Percentiles rank a stretch among this genome's conserved stretches.
These are phyloP conservation scores for Calidris pygmaea DNA, from an alignment of 2,113 vertebrate genomes.

Conservation along the genomic window DNA sequence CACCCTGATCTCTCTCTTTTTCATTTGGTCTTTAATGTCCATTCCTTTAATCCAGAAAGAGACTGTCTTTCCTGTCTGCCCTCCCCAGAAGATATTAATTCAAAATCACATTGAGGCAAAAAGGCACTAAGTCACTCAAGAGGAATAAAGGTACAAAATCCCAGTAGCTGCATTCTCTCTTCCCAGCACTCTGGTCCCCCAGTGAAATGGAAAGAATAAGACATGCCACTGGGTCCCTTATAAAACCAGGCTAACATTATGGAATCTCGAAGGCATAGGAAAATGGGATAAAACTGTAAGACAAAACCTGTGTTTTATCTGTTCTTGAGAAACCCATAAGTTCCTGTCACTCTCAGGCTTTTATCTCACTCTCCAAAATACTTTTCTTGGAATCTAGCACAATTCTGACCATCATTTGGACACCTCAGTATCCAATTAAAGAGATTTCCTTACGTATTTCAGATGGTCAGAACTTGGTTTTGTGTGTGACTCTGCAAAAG, in stretches of 20 bases:
- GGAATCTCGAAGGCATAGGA: not conserved
- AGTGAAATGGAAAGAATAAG: not conserved
- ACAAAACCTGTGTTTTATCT: not conserved
- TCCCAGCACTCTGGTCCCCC: not conserved
- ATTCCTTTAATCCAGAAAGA: not conserved
- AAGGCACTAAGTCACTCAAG: not conserved
- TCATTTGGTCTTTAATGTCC: not conserved
- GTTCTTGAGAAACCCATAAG: not conserved
- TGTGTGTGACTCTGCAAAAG: not conserved
- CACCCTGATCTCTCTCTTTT: not conserved
- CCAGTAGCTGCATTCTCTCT: not conserved
- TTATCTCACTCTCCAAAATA: not conserved
- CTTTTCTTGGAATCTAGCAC: not conserved
- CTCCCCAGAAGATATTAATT: not conserved
- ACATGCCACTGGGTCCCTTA: not conserved
- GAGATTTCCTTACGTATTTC: not conserved
- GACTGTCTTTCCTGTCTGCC: not conserved
- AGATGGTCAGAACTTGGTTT: not conserved
- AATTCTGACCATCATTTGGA: not conserved
- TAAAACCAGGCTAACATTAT: not conserved
- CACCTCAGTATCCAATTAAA: not conserved
- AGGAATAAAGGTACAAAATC: not conserved
- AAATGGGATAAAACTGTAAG: not conserved
- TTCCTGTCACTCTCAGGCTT: not conserved
- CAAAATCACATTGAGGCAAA: not conserved